Evolutionary conservation across 2,797 vertebrate species (phyloP), one percentile per base, ranked within the genome.

Genomic region (Aldrovandia affinis): DNA sequence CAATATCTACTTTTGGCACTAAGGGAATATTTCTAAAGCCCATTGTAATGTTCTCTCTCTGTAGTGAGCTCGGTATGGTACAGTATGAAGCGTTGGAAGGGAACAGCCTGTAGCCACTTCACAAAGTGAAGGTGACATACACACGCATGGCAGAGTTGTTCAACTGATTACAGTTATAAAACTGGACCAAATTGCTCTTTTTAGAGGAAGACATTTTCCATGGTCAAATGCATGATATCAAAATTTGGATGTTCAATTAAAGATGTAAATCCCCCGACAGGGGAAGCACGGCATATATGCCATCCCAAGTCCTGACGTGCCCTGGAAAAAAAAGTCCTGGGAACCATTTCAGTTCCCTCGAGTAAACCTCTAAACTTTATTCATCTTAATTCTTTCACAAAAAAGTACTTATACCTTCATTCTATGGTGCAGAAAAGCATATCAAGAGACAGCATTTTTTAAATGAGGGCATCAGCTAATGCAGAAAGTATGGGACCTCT

Each of bases 181-280:
- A 33, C 44, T 25, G 25, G 73, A 77, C 52, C 25, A 22, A 15
- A 10, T 30, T 77, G 54, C 39, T 22, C 2, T 54, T 47, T 47
- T 47, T 30, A 28, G 36, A 61, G 28, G 39, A 44, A 36, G n/a
- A 80, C n/a, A 33, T 80, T 52, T 39, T 78, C 44, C 78, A 55
- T 78, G 73, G 42, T 57, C 78, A 70, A 77, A 83, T 59, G 73
- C 52, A 65, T 75, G 73, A 80, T 68, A 81, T 78, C 84, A 87
- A 70, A 33, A 61, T 85, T 88, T 82, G 85, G 59, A 85, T 87
- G 85, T 88, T 63, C 25, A 22, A 57, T 87, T 79, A 88, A 87
- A 87, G 52, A 84, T 86, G 83, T 84, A 84, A 86, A 84, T 33
- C 54, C 30, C 20, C 63, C 61, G 78, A 54, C 73, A 83, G 65